Conservation (phyloP, 64 coral and sea anemone genomes). For the Anthopleura sola region DNA sequence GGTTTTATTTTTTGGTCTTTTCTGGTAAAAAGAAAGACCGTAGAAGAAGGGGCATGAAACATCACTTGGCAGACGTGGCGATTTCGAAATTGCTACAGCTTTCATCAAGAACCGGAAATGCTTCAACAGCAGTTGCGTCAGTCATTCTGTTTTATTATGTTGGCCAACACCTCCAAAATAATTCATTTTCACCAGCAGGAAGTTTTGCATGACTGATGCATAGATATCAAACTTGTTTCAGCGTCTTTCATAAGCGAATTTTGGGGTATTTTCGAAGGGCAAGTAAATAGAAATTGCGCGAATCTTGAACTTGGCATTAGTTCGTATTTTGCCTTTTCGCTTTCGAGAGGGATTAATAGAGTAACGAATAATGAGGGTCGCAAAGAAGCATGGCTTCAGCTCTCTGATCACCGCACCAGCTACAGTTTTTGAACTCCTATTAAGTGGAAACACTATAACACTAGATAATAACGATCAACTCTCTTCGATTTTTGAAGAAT, state of each 20-base stretch:
- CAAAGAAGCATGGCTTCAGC: not conserved
- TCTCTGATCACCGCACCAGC: not conserved
- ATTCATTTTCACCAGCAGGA: not conserved
- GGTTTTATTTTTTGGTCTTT: not conserved
- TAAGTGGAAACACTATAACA: not conserved
- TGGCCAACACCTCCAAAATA: not conserved
- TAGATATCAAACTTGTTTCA: not conserved
- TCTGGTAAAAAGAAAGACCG: not conserved
- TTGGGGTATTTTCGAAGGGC: no score
- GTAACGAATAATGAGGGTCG: not conserved
- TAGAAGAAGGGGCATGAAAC: not conserved
- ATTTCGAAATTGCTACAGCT: conserved; percentile 8
- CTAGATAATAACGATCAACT: not conserved
- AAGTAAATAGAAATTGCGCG: not conserved
- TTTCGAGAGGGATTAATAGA: not conserved
- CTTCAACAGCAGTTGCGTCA: not conserved
- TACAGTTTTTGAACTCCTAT: not conserved
- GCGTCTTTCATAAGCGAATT: not conserved
- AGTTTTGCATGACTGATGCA: not conserved
- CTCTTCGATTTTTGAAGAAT: no score
- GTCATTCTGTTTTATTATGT: not conserved
- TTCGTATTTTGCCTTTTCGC: not conserved
- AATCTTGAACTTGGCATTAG: not conserved
- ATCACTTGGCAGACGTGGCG: not conserved
- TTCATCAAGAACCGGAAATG: not conserved